Conservation (phyloP, 2,888 invertebrate genomes). For the Nemoura dubitans region DNA sequence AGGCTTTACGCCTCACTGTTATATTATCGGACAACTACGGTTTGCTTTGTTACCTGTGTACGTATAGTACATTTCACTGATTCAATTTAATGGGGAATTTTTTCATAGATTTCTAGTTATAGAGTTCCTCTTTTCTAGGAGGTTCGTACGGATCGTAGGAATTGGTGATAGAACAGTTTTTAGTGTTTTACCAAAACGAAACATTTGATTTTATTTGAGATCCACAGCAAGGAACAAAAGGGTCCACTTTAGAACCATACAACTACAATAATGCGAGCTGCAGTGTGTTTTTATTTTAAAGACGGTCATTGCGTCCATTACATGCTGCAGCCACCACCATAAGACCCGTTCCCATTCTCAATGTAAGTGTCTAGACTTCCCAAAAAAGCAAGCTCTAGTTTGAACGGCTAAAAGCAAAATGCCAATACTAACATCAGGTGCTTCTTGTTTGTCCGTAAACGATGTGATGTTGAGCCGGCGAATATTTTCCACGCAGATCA, state of each 20-base stretch:
- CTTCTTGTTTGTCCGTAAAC: background rate
- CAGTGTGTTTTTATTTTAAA: background rate
- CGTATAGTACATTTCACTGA: background rate
- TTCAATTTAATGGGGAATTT: no score
- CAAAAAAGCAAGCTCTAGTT: background rate
- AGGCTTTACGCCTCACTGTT: background rate
- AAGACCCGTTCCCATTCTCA: background rate
- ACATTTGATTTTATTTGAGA: background rate
- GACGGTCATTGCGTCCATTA: background rate
- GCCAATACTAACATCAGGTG: constrained; percentile 7
- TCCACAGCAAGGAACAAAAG: background rate
- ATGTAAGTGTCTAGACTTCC: background rate
- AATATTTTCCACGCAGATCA: background rate
- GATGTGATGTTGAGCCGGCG: background rate
- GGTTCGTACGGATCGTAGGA: background rate
- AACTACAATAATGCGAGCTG: background rate
- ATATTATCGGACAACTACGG: background rate
- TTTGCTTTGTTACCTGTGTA: background rate
- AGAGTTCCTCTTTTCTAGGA: background rate
- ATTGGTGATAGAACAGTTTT: background rate
- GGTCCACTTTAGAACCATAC: background rate
- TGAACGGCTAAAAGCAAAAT: background rate
- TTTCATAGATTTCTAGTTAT: no score
- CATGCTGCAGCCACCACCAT: background rate
- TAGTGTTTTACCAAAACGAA: background rate